Evolutionary conservation across 2,888 invertebrate genomes (phyloP).

Genomic region (Pelosia muscerda): DNA sequence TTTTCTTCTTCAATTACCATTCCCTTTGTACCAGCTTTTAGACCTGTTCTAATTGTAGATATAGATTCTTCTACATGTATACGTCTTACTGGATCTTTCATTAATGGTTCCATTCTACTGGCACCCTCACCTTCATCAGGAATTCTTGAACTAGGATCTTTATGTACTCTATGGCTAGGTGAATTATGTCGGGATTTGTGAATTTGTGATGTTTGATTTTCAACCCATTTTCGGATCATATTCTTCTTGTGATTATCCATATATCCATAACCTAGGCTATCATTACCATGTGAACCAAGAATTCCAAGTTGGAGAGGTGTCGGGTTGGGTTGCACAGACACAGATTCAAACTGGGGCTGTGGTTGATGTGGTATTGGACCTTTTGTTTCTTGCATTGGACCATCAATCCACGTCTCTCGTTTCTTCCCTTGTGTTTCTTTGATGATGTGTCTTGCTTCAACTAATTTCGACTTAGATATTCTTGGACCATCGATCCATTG

Average conservation of each 20-base stretch:
- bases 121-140: constrained; percentile 67
- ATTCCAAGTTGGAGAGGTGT: constrained; percentile 77
- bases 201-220: constrained; percentile 95
- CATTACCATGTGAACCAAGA: constrained; percentile 79
- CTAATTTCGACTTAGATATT: constrained; percentile 93
- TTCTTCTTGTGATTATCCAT: constrained; percentile 97
- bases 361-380: constrained; percentile 66
- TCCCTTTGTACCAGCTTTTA: constrained; percentile 85
- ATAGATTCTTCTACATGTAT: constrained; percentile 87
- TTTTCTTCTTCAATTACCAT: constrained; percentile 84
- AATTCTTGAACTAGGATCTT: constrained; percentile 64
- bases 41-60: constrained; percentile 87
- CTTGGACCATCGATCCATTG: constrained; percentile 99
- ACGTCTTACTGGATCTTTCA: constrained; percentile 85
- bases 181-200: constrained; percentile 89
- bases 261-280: constrained; percentile 91
- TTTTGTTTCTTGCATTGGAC: constrained; percentile 91
- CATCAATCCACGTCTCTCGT: constrained; percentile 98
- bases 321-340: constrained; percentile 88
- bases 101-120: constrained; percentile 79
- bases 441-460: constrained; percentile 92
- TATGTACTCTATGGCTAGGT: constrained; percentile 77
- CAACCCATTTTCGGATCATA: constrained; percentile 97
- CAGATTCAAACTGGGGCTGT: constrained; percentile 67
- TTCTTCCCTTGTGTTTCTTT: constrained; percentile 93